Evolutionary conservation across 2,113 vertebrate genomes (phyloP).

Genomic region (Phaethornis superciliosus): DNA sequence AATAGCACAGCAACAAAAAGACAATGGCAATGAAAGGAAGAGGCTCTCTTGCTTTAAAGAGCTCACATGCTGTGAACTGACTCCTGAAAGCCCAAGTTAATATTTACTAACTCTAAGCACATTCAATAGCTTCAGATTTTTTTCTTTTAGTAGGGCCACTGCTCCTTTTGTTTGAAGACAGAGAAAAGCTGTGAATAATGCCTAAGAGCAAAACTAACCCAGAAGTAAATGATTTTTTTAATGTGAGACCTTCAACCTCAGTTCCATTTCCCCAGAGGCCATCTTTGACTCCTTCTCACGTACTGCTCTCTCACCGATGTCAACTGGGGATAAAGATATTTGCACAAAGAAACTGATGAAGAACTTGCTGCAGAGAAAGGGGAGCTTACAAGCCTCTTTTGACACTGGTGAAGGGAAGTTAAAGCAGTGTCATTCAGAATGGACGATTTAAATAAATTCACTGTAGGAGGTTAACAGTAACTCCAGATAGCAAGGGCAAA

Average conservation of each 20-base stretch:
- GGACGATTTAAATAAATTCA: neutral
- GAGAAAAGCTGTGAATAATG: slow-evolving; percentile 59
- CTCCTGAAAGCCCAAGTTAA: slow-evolving; percentile 47
- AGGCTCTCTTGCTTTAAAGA: neutral
- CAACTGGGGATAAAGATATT: slow-evolving; percentile 1
- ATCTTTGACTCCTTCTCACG: slow-evolving; percentile 37
- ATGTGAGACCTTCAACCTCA: slow-evolving; percentile 66
- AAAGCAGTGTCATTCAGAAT: neutral
- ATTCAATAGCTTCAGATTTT: slow-evolving; percentile 36
- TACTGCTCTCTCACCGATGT: neutral
- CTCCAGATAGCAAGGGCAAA: neutral
- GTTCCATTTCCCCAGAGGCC: slow-evolving; percentile 56
- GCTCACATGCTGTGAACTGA: neutral
- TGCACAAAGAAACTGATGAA: slow-evolving; percentile 3
- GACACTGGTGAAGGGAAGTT: neutral
- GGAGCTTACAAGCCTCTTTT: neutral
- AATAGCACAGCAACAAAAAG: neutral
- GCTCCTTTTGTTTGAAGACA: slow-evolving; percentile 60
- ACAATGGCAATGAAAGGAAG: neutral
- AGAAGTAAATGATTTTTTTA: slow-evolving; percentile 55
- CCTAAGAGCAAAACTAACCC: slow-evolving; percentile 60
- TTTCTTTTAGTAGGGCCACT: slow-evolving; percentile 34
- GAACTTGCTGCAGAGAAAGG: neutral
- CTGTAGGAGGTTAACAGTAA: neutral
- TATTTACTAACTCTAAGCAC: slow-evolving; percentile 61